Percentiles rank a stretch among this genome's conserved stretches.
phyloP scores from a whole-genome alignment of 2,113 vertebrate genomes.

The Pycnonotus jocosus region DNA sequence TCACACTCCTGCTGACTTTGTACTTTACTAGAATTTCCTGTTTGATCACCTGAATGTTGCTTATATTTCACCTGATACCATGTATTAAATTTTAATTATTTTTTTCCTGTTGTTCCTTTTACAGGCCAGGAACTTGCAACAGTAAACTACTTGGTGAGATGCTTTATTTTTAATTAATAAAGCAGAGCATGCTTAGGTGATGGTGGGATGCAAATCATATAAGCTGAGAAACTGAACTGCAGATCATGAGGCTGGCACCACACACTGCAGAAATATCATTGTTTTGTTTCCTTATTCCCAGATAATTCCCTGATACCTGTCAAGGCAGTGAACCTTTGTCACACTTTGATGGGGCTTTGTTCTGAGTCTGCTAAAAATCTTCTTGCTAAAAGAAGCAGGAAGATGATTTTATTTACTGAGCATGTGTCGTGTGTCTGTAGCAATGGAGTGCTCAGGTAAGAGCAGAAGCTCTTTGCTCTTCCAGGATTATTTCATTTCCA shows the following conservation, averaged over 20 bases:
- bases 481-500: conserved; percentile 87
- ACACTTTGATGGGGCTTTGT: not conserved
- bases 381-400: not conserved
- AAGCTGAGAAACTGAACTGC: not conserved
- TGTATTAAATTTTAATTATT: not conserved
- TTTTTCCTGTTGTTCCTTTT: not conserved
- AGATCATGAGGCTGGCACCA: not conserved
- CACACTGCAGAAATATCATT: not conserved
- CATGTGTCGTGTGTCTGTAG: not conserved
- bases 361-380: not conserved
- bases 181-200: not conserved
- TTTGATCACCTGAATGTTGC: not conserved
- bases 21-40: not conserved
- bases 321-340: no score
- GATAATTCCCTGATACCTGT: not conserved
- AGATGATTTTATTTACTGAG: not conserved
- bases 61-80: not conserved
- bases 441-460: not conserved
- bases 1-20: not conserved
- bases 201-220: not conserved
- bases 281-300: not conserved
- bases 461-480: not conserved
- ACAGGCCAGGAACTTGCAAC: conserved; percentile 90
- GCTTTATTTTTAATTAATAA: not conserved
- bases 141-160: conserved; percentile 85